Percentiles rank a stretch among this genome's conserved stretches.
These are phyloP conservation scores for Melieria picta DNA, from an alignment of 2,888 invertebrate species.

Conservation along the genomic window DNA sequence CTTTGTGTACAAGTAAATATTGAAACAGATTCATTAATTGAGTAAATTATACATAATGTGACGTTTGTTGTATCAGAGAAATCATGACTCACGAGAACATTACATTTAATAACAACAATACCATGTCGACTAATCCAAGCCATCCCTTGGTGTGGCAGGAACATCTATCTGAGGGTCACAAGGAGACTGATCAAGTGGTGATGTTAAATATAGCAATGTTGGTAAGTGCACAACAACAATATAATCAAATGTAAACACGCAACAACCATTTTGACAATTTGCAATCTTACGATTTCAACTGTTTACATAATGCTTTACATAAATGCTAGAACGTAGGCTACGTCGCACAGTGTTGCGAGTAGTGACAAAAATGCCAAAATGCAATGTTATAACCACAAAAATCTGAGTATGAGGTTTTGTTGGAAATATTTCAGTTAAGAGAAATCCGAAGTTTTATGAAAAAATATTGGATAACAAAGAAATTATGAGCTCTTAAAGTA, in stretches of 20 bases:
- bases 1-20: slow-evolving; percentile 83
- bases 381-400: too few species aligned
- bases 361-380: too few species aligned
- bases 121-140: slow-evolving; percentile 74
- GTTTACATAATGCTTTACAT: too few species aligned
- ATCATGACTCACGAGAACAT: slow-evolving; percentile 75
- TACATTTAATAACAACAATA: slow-evolving; percentile 80
- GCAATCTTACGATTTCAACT: neutral
- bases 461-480: too few species aligned
- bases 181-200: slow-evolving; percentile 78
- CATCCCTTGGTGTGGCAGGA: slow-evolving; percentile 83
- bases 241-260: neutral
- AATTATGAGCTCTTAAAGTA: too few species aligned
- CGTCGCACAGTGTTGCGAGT: too few species aligned
- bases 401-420: too few species aligned
- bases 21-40: slow-evolving; percentile 1
- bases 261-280: neutral
- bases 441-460: too few species aligned
- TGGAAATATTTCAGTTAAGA: too few species aligned
- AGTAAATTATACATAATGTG: neutral
- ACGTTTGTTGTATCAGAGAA: slow-evolving; percentile 70
- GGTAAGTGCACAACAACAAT: slow-evolving; percentile 70
- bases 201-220: slow-evolving; percentile 86
- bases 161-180: slow-evolving; percentile 78
- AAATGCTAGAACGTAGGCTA: too few species aligned